phyloP scores from a whole-genome alignment of 2,797 vertebrate species.

The Phoebastria nigripes region DNA sequence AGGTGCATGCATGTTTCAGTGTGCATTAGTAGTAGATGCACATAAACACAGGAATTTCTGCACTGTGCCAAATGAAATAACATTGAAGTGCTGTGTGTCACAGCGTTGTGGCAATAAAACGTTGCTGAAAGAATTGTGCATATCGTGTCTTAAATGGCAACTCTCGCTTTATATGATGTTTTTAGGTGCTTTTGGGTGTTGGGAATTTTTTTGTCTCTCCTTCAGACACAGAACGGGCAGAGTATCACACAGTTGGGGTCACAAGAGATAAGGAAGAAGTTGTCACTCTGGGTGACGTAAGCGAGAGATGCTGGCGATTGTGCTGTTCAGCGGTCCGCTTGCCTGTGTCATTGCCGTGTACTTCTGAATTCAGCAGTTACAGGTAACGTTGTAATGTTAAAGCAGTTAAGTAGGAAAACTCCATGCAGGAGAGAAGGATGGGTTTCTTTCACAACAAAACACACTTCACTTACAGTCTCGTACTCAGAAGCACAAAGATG shows the following conservation, averaged over 20 bases:
- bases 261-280: background rate
- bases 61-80: background rate
- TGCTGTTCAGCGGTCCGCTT: too few relatives aligned
- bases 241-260: background rate
- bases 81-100: background rate
- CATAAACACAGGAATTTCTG: background rate
- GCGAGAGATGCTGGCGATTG: background rate
- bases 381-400: background rate
- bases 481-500: background rate
- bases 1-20: background rate
- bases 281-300: background rate
- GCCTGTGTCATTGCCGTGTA: background rate
- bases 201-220: background rate
- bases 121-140: background rate
- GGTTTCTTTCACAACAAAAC: background rate
- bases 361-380: background rate
- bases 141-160: background rate
- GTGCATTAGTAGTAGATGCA: background rate
- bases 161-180: background rate
- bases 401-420: background rate
- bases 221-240: background rate
- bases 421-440: too few relatives aligned
- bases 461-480: background rate
- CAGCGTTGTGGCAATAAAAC: background rate
- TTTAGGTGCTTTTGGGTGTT: background rate